Percentiles rank a stretch among this genome's conserved stretches.
phyloP scores from a whole-genome alignment of 1,140 invertebrate species.

The Ostrea denselamellosa region DNA sequence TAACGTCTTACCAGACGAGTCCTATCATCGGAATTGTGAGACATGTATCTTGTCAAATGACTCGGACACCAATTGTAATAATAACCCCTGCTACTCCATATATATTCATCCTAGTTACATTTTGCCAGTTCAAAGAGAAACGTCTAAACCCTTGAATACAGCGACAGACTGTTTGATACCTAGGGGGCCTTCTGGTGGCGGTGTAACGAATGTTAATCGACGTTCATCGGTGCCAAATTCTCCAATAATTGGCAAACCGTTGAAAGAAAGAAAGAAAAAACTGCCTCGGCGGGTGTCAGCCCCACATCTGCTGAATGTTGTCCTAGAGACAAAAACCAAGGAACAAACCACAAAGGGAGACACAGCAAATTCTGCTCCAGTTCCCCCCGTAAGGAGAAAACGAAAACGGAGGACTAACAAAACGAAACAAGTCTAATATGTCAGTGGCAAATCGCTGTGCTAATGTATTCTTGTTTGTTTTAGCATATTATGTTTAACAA shows the following conservation, averaged over 20 bases:
- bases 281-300: conserved; percentile 1
- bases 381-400: conserved; percentile 9
- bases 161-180: background rate
- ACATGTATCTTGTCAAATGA: conserved; percentile 24
- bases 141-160: background rate
- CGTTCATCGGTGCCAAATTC: conserved; percentile 15
- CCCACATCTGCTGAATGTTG: background rate
- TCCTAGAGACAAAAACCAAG: background rate
- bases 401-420: background rate
- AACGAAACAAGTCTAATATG: background rate
- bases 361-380: background rate
- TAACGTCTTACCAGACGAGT: background rate
- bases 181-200: background rate
- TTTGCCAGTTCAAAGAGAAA: conserved; percentile 10
- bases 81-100: conserved; percentile 7
- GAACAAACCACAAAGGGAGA: background rate
- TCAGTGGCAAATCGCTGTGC: background rate
- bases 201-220: background rate
- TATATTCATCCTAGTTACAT: conserved; percentile 16
- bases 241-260: background rate
- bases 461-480: background rate
- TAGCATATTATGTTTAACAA: background rate
- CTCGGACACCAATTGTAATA: conserved; percentile 15
- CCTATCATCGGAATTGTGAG: conserved; percentile 8
- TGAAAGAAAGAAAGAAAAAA: background rate